Percentiles rank a stretch among this genome's conserved stretches.
Evolutionary conservation across 2,888 invertebrate species (phyloP).

Genomic region (Malachius bipustulatus): DNA sequence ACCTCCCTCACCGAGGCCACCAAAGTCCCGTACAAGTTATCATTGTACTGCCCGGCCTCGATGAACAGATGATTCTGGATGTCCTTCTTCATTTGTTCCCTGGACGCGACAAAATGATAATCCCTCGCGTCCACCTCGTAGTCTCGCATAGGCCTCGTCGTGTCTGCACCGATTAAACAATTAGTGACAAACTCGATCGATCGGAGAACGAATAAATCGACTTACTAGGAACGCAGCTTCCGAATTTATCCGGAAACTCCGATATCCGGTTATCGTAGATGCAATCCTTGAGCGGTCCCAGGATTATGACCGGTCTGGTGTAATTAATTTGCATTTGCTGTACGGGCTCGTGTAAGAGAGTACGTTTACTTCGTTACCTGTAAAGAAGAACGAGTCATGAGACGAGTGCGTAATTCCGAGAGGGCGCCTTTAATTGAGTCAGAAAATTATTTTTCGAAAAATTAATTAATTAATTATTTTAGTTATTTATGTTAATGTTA

Average conservation of each 20-base stretch:
- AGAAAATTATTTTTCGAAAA: slow-evolving; percentile 2
- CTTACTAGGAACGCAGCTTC: slow-evolving; percentile 99
- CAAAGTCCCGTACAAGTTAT: slow-evolving; percentile 98
- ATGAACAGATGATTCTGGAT: slow-evolving; percentile 98
- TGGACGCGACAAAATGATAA: slow-evolving; percentile 95
- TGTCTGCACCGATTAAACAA: slow-evolving; percentile 50
- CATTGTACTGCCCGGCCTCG: slow-evolving; percentile 99
- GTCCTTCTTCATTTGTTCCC: slow-evolving; percentile 95
- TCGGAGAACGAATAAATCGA: too few species aligned
- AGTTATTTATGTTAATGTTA: too few species aligned
- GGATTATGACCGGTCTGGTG: slow-evolving; percentile 94
- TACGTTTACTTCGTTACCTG: slow-evolving; percentile 82
- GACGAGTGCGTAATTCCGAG: background rate
- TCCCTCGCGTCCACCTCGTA: slow-evolving; percentile 97
- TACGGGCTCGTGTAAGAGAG: slow-evolving; percentile 97
- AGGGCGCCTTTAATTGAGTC: background rate
- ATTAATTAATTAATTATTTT: background rate
- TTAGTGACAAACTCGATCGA: too few species aligned
- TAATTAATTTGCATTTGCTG: slow-evolving; percentile 91
- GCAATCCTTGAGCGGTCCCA: slow-evolving; percentile 96
- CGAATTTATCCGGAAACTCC: slow-evolving; percentile 97
- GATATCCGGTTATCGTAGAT: slow-evolving; percentile 99
- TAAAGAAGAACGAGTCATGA: slow-evolving; percentile 30
- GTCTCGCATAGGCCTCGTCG: slow-evolving; percentile 89
- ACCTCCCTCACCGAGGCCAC: slow-evolving; percentile 95